A percentile compares a stretch with the other conserved stretches of the same genome.
Evolutionary conservation across 2,888 invertebrate species (phyloP).

Genomic region (Pseudeuparius sepicola): DNA sequence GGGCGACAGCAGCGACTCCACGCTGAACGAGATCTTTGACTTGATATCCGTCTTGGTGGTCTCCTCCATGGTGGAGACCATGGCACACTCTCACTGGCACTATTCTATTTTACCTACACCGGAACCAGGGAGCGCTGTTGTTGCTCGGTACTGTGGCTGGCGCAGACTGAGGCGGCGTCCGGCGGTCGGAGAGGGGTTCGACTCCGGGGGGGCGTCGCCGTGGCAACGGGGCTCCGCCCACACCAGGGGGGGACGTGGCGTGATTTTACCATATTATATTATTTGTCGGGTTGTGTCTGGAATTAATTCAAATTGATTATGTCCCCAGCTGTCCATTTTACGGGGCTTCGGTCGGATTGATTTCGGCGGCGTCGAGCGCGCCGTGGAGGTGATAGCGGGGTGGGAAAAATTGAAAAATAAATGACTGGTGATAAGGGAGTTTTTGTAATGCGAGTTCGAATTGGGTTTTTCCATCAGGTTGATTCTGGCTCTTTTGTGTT

Average conservation of each 20-base stretch:
- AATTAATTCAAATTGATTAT: constrained; percentile 34
- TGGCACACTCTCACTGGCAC: constrained; percentile 17
- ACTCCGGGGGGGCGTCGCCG: constrained; percentile 25
- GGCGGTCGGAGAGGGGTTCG: constrained; percentile 27
- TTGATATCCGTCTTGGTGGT: constrained; percentile 41
- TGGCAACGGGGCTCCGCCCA: constrained; percentile 24
- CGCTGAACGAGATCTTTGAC: constrained; percentile 64
- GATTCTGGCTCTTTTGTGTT: too few relatives aligned
- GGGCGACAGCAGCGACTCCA: constrained; percentile 50
- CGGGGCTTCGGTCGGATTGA: too few relatives aligned
- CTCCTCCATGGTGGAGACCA: constrained; percentile 34
- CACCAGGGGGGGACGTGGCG: constrained; percentile 29
- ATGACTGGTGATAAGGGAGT: too few relatives aligned
- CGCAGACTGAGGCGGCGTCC: constrained; percentile 25
- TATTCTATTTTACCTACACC: constrained; percentile 10
- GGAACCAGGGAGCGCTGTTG: constrained; percentile 15
- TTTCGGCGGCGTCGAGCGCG: too few relatives aligned
- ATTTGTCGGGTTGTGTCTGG: constrained; percentile 33
- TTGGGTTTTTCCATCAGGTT: too few relatives aligned
- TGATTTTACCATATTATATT: constrained; percentile 35
- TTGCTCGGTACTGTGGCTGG: constrained; percentile 22
- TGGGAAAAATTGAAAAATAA: too few relatives aligned
- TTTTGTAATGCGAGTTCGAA: too few relatives aligned
- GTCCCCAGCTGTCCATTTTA: constrained; percentile 23
- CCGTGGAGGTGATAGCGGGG: too few relatives aligned